Evolutionary conservation across 2,797 vertebrate genomes (phyloP), one percentile per base, ranked within the genome.

Genomic region (Mycteria americana): DNA sequence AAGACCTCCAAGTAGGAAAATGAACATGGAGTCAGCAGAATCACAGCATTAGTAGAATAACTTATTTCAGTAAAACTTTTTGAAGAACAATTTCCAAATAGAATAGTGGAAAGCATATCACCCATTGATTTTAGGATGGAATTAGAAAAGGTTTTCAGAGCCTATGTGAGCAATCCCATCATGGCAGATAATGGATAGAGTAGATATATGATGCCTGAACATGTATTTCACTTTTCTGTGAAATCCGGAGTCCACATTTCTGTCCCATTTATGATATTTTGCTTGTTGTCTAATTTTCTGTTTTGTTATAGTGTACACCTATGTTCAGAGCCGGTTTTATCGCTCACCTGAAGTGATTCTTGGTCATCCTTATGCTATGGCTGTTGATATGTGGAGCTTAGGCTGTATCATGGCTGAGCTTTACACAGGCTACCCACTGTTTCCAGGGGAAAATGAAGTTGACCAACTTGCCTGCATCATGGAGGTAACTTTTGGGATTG

Each of bases 381-480:
- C 99, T 94, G 99, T 99, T 18, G 99, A 99, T 92, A 99, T 99
- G 99, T 99, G 99, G 99, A 99, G 99, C 77, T 97, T 99, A 94
- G 99, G 99, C 86, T 99, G 99, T 96, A 99, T 99, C 97, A 98
- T 99, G 89, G 99, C 98, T 3, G 99, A 99, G 96, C 98, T 99
- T 59, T 98, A 99, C 98, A 99, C 98, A 0, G 99, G 99, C 68
- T 99, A 98, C 90, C 99, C 99, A 0, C 98, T 99, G 28, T 99
- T 99, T 79, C 98, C 99, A 0, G 99, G 99, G 67, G 99, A 99
- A 97, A 99, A 99, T 13, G 99, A 99, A 94, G 98, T 98, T 89
- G 99, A 99, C 92, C 99, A 99, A 94, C 98, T 99, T 45, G 99
- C 99, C 53, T 99, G 99, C 97, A 99, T 99, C 94, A 99, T 99